A percentile compares a stretch with the other conserved stretches of the same genome.
Conservation (phyloP, 2,888 invertebrate genomes). For the Tetropium fuscum region DNA sequence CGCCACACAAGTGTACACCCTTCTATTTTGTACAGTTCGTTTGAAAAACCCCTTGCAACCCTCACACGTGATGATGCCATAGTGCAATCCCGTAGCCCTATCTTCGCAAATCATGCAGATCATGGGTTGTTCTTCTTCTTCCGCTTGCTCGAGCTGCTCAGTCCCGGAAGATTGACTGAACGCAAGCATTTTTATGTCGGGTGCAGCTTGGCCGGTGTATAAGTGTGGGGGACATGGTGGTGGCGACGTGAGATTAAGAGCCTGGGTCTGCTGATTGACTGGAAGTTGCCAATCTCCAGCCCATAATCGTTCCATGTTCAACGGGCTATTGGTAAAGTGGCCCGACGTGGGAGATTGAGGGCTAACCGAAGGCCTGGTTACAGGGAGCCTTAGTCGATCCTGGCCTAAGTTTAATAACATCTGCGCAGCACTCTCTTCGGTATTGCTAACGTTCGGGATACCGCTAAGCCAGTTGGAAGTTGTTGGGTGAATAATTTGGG, state of each 20-base stretch:
- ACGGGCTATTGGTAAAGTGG: constrained; percentile 72
- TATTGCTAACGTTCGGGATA: constrained; percentile 53
- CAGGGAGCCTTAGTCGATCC: constrained; percentile 62
- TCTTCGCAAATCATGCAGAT: constrained; percentile 99
- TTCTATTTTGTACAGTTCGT: constrained; percentile 96
- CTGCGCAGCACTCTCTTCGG: constrained; percentile 74
- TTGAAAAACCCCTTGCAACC: constrained; percentile 98
- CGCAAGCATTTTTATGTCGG: constrained; percentile 45
- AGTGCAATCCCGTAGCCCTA: constrained; percentile 97
- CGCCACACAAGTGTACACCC: constrained; percentile 97
- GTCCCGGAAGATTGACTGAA: constrained; percentile 31
- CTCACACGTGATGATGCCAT: constrained; percentile 99
- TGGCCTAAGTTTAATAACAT: constrained; percentile 82
- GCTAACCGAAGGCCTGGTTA: constrained; percentile 44
- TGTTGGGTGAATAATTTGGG: constrained; percentile 58
- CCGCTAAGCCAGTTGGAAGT: constrained; percentile 53
- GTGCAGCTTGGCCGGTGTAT: constrained; percentile 21
- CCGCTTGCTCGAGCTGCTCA: constrained; percentile 68
- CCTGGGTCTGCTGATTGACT: constrained; percentile 80
- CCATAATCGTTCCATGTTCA: constrained; percentile 94
- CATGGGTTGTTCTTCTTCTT: constrained; percentile 93
- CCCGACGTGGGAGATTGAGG: constrained; percentile 50
- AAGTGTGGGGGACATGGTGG: constrained; percentile 38
- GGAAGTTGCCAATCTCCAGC: constrained; percentile 90
- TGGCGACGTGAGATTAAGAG: constrained; percentile 78